Percentiles rank a stretch among this genome's conserved stretches.
Evolutionary conservation across 2,888 invertebrate genomes (phyloP).

Genomic region (Alitta virens): DNA sequence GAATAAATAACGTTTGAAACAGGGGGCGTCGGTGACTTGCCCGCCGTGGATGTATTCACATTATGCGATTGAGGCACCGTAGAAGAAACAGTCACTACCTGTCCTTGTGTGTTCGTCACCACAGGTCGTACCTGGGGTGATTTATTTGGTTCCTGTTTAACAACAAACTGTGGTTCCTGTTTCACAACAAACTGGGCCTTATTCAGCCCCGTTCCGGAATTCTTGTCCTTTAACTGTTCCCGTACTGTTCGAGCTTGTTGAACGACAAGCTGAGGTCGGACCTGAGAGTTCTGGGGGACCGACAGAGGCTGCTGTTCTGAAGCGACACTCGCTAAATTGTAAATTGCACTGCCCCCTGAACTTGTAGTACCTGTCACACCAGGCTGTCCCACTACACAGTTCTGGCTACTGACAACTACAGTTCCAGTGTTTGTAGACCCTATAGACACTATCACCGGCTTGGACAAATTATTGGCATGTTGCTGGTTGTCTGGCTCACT

Average conservation of each 20-base stretch:
- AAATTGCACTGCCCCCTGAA: slow-evolving; percentile 34
- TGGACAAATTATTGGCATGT: slow-evolving; percentile 7
- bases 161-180: neutral
- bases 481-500: slow-evolving; percentile 9
- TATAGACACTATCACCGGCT: slow-evolving; percentile 18
- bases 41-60: slow-evolving; percentile 4
- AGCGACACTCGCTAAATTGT: slow-evolving; percentile 46
- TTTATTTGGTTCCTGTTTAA: slow-evolving; percentile 14
- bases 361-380: slow-evolving; percentile 3
- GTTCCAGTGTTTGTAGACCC: slow-evolving; percentile 27
- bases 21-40: slow-evolving; percentile 7
- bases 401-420: slow-evolving; percentile 7
- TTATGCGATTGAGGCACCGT: neutral
- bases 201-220: neutral
- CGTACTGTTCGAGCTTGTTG: slow-evolving; percentile 6
- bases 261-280: slow-evolving; percentile 4
- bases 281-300: slow-evolving; percentile 24
- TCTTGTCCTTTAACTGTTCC: slow-evolving; percentile 3
- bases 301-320: slow-evolving; percentile 46
- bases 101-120: neutral
- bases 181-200: slow-evolving; percentile 15
- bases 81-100: neutral
- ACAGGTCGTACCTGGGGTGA: slow-evolving; percentile 1
- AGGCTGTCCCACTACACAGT: slow-evolving; percentile 2
- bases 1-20: too few relatives aligned